A percentile compares a stretch with the other conserved stretches of the same genome.
phyloP scores from a whole-genome alignment of 2,113 vertebrate genomes.

The Columbina picui region DNA sequence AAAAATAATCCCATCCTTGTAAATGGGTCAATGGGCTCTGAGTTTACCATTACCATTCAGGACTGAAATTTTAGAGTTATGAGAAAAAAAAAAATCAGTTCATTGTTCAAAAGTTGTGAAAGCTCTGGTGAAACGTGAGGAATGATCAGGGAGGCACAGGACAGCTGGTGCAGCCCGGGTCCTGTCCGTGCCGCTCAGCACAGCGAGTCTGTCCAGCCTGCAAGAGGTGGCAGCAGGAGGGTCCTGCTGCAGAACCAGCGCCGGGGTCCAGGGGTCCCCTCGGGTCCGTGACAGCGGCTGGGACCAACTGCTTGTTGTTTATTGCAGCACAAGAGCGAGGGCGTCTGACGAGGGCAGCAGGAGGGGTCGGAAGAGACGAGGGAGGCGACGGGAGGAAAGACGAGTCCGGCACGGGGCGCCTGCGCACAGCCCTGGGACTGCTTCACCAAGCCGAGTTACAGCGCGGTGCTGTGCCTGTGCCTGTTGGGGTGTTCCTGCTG shows the following conservation, averaged over 20 bases:
- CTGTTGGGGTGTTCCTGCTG: background rate
- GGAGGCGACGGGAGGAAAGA: background rate
- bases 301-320: background rate
- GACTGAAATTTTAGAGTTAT: background rate
- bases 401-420: background rate
- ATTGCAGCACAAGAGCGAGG: background rate
- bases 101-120: background rate
- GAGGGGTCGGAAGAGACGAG: background rate
- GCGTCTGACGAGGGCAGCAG: background rate
- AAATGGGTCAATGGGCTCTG: background rate
- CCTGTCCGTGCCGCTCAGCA: background rate
- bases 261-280: too few species aligned
- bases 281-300: background rate
- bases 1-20: background rate
- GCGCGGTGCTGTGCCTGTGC: background rate
- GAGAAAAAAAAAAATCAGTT: background rate
- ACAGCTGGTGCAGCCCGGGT: background rate
- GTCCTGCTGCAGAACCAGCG: too few species aligned
- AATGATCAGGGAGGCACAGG: background rate
- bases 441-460: background rate
- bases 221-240: background rate
- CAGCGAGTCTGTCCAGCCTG: background rate
- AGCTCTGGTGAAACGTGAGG: rapidly evolving
- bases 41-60: background rate
- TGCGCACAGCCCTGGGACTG: background rate